Evolutionary conservation across 2,797 vertebrate genomes (phyloP), one percentile per base, ranked within the genome.

Genomic region (Catharus ustulatus): DNA sequence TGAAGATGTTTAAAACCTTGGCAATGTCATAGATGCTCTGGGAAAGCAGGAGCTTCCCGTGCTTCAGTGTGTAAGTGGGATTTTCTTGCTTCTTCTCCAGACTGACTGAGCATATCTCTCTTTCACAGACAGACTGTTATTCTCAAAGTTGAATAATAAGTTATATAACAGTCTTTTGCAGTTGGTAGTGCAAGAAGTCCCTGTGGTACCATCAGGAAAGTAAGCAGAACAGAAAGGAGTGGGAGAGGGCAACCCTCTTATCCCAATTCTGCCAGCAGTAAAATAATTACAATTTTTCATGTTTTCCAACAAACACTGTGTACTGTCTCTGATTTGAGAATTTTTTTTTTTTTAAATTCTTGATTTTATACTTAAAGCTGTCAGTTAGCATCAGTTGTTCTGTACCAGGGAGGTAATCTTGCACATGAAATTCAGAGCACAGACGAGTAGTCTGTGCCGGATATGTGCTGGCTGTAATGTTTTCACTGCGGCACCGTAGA

Each of bases 1-100:
- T 84, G 87, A 89, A 93, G 84, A 72, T 94, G 92, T 84, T 86
- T 59, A 43, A 94, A 89, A 68, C 40, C 30, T 30, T 38, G 64
- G 11, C 48, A 15, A 17, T 90, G 36, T 85, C 66, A 4, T 10
- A 74, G 5, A 11, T 77, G 1, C 22, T 73, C 22, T 19, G 4
- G 7, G 45, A 40, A 79, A 69, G 79, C 29, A 34, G 46, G 30
- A 51, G 42, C 57, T 90, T 94, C 32, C 34, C 11, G 3, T 69
- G 64, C 64, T 74, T 74, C 48, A 52, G 26, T 80, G 15, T 79
- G 55, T 54, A 71, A 84, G 42, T 46, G 40, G 12, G 17, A 15
- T 81, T 43, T 93, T 59, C 42, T 84, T 95, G 55, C 63, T 75
- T 51, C 43, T 43, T 89, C 13, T 92, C 43, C 87, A 64, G 61